These are phyloP conservation scores for Tympanoctomys barrerae DNA, from an alignment of 2,797 vertebrate genomes.

Conservation along the genomic window DNA sequence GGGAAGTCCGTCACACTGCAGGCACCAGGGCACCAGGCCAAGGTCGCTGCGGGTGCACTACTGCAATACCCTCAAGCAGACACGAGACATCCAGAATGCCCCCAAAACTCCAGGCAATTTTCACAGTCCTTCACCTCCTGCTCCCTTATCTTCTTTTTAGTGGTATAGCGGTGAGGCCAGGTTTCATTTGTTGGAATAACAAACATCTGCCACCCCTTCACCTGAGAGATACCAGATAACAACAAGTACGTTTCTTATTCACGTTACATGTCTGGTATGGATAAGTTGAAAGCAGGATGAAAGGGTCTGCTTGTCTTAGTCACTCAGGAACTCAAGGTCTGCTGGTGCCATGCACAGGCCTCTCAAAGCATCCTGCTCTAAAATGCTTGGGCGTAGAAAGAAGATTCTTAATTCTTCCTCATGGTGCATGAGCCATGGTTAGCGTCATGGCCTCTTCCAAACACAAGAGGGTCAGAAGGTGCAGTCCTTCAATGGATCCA, in stretches of 20 bases:
- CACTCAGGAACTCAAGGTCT: neutral
- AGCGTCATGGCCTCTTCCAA: neutral
- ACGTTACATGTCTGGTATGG: neutral
- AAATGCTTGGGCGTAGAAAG: neutral
- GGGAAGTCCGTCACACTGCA: neutral
- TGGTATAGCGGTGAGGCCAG: neutral
- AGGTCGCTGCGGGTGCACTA: neutral
- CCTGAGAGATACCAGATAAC: neutral
- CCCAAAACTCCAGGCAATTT: neutral
- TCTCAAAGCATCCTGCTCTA: neutral
- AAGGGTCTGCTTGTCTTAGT: neutral
- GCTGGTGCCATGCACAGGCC: neutral
- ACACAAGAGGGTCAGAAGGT: neutral
- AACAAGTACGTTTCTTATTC: neutral
- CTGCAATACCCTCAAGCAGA: too few species aligned
- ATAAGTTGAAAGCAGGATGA: neutral
- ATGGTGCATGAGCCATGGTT: accelerated
- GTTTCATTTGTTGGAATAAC: neutral
- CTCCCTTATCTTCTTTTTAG: neutral
- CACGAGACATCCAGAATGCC: accelerated
- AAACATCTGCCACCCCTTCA: neutral
- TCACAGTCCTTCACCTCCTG: too few species aligned
- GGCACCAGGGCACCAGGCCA: neutral
- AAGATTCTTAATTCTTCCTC: neutral
- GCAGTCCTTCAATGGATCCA: accelerated